These are phyloP conservation scores for Dendrocopos noguchii DNA, from an alignment of 2,113 vertebrate species.

Conservation along the genomic window DNA sequence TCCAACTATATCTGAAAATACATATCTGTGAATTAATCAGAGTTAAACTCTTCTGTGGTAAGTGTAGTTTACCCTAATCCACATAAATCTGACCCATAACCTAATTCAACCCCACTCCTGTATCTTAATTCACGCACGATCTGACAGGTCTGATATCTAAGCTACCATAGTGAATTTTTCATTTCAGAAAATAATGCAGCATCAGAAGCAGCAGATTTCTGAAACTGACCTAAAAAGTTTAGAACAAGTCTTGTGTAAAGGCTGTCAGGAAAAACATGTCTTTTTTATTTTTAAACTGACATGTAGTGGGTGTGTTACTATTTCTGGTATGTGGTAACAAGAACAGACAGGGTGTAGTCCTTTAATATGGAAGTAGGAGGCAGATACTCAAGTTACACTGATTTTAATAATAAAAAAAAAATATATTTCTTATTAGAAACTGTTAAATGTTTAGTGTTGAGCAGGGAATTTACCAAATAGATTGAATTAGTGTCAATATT, in stretches of 20 bases:
- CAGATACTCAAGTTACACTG: neutral
- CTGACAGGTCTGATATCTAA: neutral
- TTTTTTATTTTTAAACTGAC: constrained; percentile 11
- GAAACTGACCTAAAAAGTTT: neutral
- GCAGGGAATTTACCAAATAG: neutral
- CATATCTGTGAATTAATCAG: neutral
- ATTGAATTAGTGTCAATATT: neutral
- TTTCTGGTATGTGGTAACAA: neutral
- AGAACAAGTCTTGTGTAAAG: neutral
- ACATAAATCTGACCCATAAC: constrained; percentile 1
- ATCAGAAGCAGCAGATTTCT: neutral
- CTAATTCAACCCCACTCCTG: neutral
- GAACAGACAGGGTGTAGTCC: neutral
- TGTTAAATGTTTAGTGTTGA: neutral
- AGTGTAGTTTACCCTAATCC: neutral
- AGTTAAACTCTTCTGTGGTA: neutral
- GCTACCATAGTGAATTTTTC: neutral
- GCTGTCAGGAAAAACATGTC: neutral
- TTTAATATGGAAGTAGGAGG: neutral
- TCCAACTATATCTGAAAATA: neutral
- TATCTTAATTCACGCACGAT: neutral
- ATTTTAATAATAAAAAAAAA: neutral
- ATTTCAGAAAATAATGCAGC: neutral
- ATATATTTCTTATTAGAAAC: neutral
- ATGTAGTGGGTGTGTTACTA: neutral